These are phyloP conservation scores for Acheta domesticus DNA, from an alignment of 2,888 invertebrate species.

Conservation along the genomic window DNA sequence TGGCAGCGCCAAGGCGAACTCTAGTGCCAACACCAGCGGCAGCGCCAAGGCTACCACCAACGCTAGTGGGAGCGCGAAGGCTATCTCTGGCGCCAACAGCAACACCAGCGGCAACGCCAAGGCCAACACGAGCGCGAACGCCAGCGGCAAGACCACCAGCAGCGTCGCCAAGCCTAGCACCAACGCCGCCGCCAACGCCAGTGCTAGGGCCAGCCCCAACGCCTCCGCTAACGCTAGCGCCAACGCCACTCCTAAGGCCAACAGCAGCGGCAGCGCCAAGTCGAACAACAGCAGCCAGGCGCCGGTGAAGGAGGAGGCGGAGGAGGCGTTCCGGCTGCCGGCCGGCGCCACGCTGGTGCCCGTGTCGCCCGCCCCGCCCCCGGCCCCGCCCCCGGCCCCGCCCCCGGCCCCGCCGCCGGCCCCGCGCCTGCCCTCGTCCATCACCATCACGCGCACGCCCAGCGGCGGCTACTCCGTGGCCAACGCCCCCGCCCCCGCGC, in stretches of 20 bases:
- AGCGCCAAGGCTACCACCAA: neutral
- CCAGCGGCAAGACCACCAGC: no score
- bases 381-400: neutral
- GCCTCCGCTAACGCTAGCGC: no score
- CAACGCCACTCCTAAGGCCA: no score
- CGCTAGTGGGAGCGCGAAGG: neutral
- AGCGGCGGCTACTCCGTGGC: neutral
- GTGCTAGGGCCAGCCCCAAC: no score
- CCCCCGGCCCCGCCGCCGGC: neutral
- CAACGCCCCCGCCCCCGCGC: neutral
- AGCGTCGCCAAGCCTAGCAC: no score
- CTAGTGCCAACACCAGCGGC: no score
- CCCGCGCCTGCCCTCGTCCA: neutral
- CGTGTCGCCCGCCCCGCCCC: neutral
- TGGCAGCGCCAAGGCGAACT: no score
- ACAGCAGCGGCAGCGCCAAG: neutral
- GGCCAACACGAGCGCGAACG: neutral
- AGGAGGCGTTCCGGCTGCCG: neutral
- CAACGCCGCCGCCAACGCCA: neutral
- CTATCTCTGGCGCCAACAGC: neutral
- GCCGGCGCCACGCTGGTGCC: neutral
- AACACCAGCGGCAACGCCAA: neutral
- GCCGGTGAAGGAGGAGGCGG: no score
- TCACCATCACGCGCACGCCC: neutral
- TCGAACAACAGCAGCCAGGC: neutral